A percentile compares a stretch with the other conserved stretches of the same genome.
Evolutionary conservation across 2,113 vertebrate species (phyloP).

Genomic region (Nicator chloris): DNA sequence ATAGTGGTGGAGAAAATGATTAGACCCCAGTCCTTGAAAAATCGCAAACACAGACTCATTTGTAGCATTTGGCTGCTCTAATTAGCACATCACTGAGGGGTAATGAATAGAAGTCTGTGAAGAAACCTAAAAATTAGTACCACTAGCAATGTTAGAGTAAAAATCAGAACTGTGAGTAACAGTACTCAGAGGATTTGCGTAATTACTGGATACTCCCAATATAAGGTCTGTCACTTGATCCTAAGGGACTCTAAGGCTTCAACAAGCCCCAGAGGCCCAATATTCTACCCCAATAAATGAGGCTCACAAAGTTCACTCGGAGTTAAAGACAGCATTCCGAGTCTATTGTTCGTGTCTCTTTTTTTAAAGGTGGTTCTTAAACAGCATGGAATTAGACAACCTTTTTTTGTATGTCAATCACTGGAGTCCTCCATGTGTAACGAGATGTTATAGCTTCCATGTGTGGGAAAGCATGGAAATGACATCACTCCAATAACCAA

Average conservation of each 20-base stretch:
- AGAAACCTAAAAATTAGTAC: constrained; percentile 57
- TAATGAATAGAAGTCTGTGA: constrained; percentile 56
- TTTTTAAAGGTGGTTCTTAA: constrained; percentile 13
- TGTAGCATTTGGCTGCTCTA: constrained; percentile 55
- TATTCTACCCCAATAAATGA: constrained; percentile 34
- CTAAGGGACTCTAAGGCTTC: not conserved
- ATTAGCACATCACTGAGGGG: constrained; percentile 64
- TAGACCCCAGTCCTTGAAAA: constrained; percentile 32
- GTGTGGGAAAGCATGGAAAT: constrained; percentile 38
- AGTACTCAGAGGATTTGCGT: constrained; percentile 46
- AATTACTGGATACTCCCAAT: constrained; percentile 52
- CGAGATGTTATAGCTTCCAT: constrained; percentile 53
- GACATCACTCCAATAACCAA: constrained; percentile 36
- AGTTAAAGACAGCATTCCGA: not conserved
- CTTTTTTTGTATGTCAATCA: constrained; percentile 16
- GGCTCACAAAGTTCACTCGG: constrained; percentile 19
- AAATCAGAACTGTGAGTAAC: constrained; percentile 57
- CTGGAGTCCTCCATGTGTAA: constrained; percentile 4
- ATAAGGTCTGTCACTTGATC: constrained; percentile 42
- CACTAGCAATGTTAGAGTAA: constrained; percentile 53
- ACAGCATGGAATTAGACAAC: not conserved
- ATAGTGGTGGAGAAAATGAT: constrained; percentile 28
- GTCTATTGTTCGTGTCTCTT: not conserved
- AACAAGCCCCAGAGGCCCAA: not conserved
- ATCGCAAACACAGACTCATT: constrained; percentile 47